phyloP scores from a whole-genome alignment of 1,140 invertebrate species.

The Streblospio benedicti region DNA sequence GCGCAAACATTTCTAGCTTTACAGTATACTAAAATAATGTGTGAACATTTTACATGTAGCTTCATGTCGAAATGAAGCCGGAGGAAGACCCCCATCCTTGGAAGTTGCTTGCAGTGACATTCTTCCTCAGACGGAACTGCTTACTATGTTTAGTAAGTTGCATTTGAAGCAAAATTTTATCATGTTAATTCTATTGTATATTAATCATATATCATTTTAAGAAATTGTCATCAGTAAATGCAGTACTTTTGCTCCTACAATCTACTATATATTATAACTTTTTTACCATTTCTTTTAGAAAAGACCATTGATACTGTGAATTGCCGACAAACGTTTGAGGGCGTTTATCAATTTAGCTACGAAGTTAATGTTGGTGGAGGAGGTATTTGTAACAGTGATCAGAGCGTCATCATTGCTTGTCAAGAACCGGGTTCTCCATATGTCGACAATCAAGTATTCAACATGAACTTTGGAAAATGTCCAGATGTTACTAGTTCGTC shows the following conservation, averaged over 20 bases:
- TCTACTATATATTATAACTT: background rate
- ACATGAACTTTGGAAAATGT: conserved; percentile 86
- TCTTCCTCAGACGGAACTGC: background rate
- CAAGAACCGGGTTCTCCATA: conserved; percentile 89
- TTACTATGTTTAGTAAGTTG: conserved; percentile 11
- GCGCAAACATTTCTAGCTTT: too few relatives aligned
- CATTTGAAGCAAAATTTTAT: background rate
- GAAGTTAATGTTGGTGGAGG: conserved; percentile 34
- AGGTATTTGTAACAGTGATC: conserved; percentile 52
- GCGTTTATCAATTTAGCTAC: conserved; percentile 43
- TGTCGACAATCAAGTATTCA: conserved; percentile 94
- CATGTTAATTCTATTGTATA: conserved; percentile 11
- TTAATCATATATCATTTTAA: background rate
- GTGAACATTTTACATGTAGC: background rate
- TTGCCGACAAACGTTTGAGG: conserved; percentile 44
- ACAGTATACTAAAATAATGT: too few relatives aligned
- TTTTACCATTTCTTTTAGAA: background rate
- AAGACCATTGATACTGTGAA: conserved; percentile 29
- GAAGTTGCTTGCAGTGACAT: background rate
- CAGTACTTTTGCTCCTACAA: background rate
- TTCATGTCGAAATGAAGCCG: background rate
- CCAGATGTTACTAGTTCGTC: conserved; percentile 73
- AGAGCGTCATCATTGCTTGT: conserved; percentile 81
- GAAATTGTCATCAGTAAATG: background rate
- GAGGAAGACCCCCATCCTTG: background rate